Evolutionary conservation across 1,140 invertebrate species (phyloP), one percentile per base, ranked within the genome.

Genomic region (Calliphora vicina): DNA sequence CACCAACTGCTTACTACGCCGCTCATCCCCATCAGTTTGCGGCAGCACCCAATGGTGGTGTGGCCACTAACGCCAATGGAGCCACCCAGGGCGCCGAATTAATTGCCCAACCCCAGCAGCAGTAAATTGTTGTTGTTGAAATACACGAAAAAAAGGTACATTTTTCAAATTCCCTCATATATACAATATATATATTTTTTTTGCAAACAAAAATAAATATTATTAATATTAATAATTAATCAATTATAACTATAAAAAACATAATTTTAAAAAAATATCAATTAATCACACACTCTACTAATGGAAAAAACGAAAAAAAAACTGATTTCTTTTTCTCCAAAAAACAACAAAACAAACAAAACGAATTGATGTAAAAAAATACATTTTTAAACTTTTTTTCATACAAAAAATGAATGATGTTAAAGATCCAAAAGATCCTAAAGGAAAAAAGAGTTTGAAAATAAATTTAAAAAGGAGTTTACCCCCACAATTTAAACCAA

Each of bases 21-120:
- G 72, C 87, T 13, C 80, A 87, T 15, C 87, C 88, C 43, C 88
- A 88, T 82, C 87, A 89, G 80, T 89, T 87, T 78, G 84, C 88
- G 0, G 84, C 85, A 23, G 74, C 74, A 67, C 35, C n/a, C 12
- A 27, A 74, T 13, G 67, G 27, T 26, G 86, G 86, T 3, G 85
- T 87, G 4, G 88, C 86, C n/a, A 85, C 88, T 13, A 74, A 43
- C 20, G 20, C 35, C 35, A 78, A 78, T 78, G 87, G 84, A 42
- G 86, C 88, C 83, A 71, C 86, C 74, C 74, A 78, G 20, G 61
- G 61, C 17, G 61, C 87, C n/a, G 87, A 88, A 84, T 85, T 86
- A 84, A 73, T 86, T 20, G 87, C 86, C 29, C 87, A 87, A 26
- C 87, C 86, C 26, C 87, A 87, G 15, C 45, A 50, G 17, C 45